Evolutionary conservation across 1,140 invertebrate species (phyloP), one percentile per base, ranked within the genome.

Genomic region (Drosophila murphyi): DNA sequence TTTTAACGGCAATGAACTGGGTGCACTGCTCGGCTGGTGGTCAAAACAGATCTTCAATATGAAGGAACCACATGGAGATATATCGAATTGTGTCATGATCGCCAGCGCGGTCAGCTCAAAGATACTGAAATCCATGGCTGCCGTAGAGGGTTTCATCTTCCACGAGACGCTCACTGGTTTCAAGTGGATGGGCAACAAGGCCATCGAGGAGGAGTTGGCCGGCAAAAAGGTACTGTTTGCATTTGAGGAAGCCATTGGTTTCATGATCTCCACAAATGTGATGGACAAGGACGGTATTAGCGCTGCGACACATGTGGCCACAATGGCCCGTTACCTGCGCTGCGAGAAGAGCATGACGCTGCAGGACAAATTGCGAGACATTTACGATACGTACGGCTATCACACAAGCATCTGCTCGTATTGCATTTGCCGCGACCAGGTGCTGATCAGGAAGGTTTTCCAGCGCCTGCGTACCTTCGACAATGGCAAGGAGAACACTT

Each of bases 121-220:
- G 94, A 98, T 99, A 77, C 93, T 99, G n/a, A 93, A 95, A 29
- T 95, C 97, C 2, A 97, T 99, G 82, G 96, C 96, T 0, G 94
- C 95, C 47, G 94, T 93, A 12, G 96, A 98, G 92, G 98, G 97
- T 28, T 97, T 97, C 78, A 93, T 95, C 80, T 98, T 97, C 92
- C 95, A 96, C 93, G 98, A 99, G 93, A 99, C 99, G 0, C 93
- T 99, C 51, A 99, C 99, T n/a, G 97, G 99, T 0, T 99, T 99
- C 91, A 99, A 99, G 91, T 99, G 98, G 98, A 99, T 99, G 97
- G 98, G 97, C 90, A 99, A 99, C 92, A 95, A 95, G 93, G 94
- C 96, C 0, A 92, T 96, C 37, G 94, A 98, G n/a, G 91, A 98
- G 31, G 92, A 95, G 43, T 93, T 94, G 60, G 83, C 95, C 51